Evolutionary conservation across 2,113 vertebrate species (phyloP), one percentile per base, ranked within the genome.

Genomic region (Sebastes fasciatus): DNA sequence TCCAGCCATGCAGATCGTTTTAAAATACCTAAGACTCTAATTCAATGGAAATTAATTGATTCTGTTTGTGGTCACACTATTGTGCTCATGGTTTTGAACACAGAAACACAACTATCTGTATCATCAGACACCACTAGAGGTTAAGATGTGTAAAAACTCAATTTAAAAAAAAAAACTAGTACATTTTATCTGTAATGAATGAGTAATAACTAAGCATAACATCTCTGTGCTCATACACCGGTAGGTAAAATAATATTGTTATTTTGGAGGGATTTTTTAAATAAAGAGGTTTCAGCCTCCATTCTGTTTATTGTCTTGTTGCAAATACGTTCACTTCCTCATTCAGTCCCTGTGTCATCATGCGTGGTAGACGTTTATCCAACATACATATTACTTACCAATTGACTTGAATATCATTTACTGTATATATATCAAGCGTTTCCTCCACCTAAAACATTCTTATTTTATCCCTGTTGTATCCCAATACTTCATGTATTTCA

Each of bases 401-500:
- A 40, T 75, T 81, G 83, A 89, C 83, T 85, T 91, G 82, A 91
- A 89, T 77, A 89, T 79, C 14, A 79, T 75, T 86, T 77, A 70
- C 68, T 87, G 60, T 75, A 80, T 69, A 80, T 69, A 55, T 87
- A 79, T 73, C 17, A 40, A 49, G 69, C 76, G 46, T 78, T 71
- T 74, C 46, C 45, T 54, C n/a, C 62, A 58, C 42, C 13, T 78
- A 68, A 70, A 79, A 57, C 45, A 10, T 65, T 12, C 57, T 67
- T 81, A 69, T 82, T 48, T 67, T 76, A 58, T 86, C 77, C 76
- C 70, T 65, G 74, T 77, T 90, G 65, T 83, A 52, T 83, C 80
- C 81, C 70, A 70, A 11, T 84, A 52, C 34, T 78, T 70, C 61
- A 71, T 93, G 89, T 86, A 91, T 91, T 92, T 90, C 89, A 89